Conservation (phyloP, 2,888 invertebrate species). For the Tribolium freemani region DNA sequence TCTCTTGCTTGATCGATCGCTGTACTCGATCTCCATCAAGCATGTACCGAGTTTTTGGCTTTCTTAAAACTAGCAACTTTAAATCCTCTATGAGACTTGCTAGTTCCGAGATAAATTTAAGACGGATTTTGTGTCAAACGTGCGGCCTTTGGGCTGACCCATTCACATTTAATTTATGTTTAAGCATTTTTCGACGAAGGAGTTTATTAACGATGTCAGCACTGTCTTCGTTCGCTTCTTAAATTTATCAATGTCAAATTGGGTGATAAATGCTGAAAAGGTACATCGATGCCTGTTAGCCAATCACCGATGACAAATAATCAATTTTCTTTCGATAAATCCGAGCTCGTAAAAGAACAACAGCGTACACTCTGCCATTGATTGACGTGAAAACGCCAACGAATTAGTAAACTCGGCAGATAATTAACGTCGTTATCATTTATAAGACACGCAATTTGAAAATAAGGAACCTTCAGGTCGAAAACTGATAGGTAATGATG, state of each 20-base stretch:
- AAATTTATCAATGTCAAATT: slow-evolving; percentile 33
- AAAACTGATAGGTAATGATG: background rate
- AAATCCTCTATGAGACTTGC: slow-evolving; percentile 14
- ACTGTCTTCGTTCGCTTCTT: slow-evolving; percentile 18
- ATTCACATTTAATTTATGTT: slow-evolving; percentile 30
- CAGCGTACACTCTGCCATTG: background rate
- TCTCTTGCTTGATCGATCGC: slow-evolving; percentile 21
- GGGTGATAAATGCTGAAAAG: slow-evolving; percentile 29
- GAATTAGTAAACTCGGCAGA: background rate
- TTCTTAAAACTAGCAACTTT: slow-evolving; percentile 8
- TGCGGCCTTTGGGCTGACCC: slow-evolving; percentile 1
- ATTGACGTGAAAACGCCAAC: background rate
- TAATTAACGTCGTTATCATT: background rate
- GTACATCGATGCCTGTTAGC: slow-evolving; percentile 26
- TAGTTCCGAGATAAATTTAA: slow-evolving; percentile 5
- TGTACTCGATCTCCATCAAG: slow-evolving; percentile 2
- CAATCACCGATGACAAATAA: slow-evolving; percentile 31
- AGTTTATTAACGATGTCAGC: slow-evolving; percentile 23
- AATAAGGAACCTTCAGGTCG: background rate
- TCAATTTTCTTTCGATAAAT: slow-evolving; percentile 36
- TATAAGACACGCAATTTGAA: background rate
- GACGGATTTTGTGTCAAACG: slow-evolving; percentile 19
- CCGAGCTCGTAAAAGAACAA: slow-evolving; percentile 6
- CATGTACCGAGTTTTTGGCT: background rate
- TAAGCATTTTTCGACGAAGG: slow-evolving; percentile 6